Evolutionary conservation across 2,113 vertebrate species (phyloP), one percentile per base, ranked within the genome.

Genomic region (Dinomys branickii): DNA sequence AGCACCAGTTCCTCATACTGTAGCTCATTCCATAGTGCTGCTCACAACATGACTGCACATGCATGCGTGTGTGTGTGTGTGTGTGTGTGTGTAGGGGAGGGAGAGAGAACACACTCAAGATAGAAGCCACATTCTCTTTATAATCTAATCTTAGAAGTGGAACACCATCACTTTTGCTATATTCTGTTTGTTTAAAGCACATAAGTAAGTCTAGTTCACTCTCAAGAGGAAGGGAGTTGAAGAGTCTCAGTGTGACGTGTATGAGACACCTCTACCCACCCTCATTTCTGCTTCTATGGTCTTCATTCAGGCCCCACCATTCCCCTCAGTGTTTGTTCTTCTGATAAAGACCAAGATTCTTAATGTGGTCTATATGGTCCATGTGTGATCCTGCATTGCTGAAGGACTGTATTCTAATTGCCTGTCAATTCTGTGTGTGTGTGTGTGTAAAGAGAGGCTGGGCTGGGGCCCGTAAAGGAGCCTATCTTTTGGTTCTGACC

Each of bases 181-280:
- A 67, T 91, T 82, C 33, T 81, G 16, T 84, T n/a, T 58, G n/a
- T 78, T 91, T 91, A 22, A 93, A 71, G 44, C 85, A 88, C 81
- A 61, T 50, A 11, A 5, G 13, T 63, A 69, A 92, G 26, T 78
- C 41, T 2, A 91, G 28, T 35, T 44, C 33, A n/a, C 24, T 65
- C 7, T 86, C 24, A 86, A 61, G 26, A 52, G 41, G 28, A 85
- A 22, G 26, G 20, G 7, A 95, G 67, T 44, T 75, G 88, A 89
- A 44, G 9, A 52, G 50, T 50, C 52, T 59, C n/a, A 22, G 38
- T 65, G 7, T 84, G 75, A 1, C 33, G 22, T 61, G 59, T 80
- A 52, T 92, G 54, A 84, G 28, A 95, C 61, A 56, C 28, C 9
- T 30, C 9, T 0, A 0, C 8, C 5, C 1, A 52, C 52, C 7